A percentile compares a stretch with the other conserved stretches of the same genome.
Conservation (phyloP, 2,113 vertebrate species). For the Upupa epops region DNA sequence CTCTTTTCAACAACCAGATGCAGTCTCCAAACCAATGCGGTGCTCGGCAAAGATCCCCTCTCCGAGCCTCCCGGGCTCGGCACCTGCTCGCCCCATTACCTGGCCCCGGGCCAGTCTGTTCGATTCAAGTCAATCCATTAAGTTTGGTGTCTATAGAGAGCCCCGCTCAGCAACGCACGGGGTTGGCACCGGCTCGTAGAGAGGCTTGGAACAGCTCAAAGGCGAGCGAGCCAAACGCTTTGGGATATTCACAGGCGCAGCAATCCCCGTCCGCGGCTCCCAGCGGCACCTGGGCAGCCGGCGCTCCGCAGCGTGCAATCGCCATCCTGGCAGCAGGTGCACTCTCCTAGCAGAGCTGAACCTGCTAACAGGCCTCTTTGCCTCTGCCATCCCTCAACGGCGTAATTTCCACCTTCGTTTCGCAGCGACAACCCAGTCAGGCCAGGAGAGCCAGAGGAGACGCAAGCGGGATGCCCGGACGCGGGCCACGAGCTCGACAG, state of each 20-base stretch:
- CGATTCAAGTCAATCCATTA: conserved; percentile 60
- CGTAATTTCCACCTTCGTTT: conserved; percentile 54
- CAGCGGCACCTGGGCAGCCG: conserved; percentile 55
- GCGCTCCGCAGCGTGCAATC: conserved; percentile 8
- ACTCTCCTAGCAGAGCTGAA: conserved; percentile 11
- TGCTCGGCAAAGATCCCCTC: neutral
- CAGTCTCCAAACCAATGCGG: conserved; percentile 28
- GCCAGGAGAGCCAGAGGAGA: neutral
- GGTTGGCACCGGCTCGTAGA: conserved; percentile 34
- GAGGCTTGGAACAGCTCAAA: conserved; percentile 48
- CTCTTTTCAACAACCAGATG: conserved; percentile 44
- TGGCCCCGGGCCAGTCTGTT: conserved; percentile 24
- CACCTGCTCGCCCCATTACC: conserved; percentile 41
- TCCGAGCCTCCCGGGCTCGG: conserved; percentile 11
- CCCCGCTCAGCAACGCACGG: neutral
- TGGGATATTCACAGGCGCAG: conserved; percentile 55
- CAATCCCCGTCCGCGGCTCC: conserved; percentile 48
- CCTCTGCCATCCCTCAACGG: neutral
- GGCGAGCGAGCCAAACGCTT: conserved; percentile 45
- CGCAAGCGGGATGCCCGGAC: neutral
- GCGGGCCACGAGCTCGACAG: conserved; percentile 20
- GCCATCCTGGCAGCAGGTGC: conserved; percentile 54
- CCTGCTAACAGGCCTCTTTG: conserved; percentile 9
- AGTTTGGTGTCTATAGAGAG: conserved; percentile 24
- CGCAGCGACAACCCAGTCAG: conserved; percentile 22